These are phyloP conservation scores for Lophotriccus pileatus DNA, from an alignment of 2,797 vertebrate genomes.

Conservation along the genomic window DNA sequence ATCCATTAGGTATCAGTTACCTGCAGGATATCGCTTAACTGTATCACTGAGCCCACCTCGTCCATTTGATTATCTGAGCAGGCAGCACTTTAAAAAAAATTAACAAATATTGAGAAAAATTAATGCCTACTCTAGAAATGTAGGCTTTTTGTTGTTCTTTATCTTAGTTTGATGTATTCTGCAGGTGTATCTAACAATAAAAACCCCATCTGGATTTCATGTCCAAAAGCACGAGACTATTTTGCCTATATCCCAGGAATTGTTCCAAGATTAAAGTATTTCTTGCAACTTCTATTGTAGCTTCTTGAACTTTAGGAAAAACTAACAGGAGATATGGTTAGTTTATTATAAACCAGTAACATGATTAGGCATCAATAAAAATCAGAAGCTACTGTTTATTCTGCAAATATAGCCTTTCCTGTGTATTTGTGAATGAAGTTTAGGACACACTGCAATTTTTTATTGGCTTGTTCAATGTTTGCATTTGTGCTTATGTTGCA, in stretches of 20 bases:
- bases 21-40: neutral
- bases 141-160: neutral
- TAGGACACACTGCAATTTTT: neutral
- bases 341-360: neutral
- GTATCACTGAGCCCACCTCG: neutral
- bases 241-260: accelerated
- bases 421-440: neutral
- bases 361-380: neutral
- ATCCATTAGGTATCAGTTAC: neutral
- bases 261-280: neutral
- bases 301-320: neutral
- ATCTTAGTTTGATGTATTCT: neutral
- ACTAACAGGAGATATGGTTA: neutral
- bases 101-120: neutral
- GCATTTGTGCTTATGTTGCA: neutral
- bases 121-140: neutral
- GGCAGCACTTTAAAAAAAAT: neutral
- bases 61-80: neutral
- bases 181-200: neutral
- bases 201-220: neutral
- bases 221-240: neutral
- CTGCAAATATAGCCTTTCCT: neutral
- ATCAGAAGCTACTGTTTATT: neutral
- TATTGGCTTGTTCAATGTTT: neutral
- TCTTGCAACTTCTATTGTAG: neutral